A percentile compares a stretch with the other conserved stretches of the same genome.
These are phyloP conservation scores for Colius striatus DNA, from an alignment of 2,113 vertebrate genomes.

Conservation along the genomic window DNA sequence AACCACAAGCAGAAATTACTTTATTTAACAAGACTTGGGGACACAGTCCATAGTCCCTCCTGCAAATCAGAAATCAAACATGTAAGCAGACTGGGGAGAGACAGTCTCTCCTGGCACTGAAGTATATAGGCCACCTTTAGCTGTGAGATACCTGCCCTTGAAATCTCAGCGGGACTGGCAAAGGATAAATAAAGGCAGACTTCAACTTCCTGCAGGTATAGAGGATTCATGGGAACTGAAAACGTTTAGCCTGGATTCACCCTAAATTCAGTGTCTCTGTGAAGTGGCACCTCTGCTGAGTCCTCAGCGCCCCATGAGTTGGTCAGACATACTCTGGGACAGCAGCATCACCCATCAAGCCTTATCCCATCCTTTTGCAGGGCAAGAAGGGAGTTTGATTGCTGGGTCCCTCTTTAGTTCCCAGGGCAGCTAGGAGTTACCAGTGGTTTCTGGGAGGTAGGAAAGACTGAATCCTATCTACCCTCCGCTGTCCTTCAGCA, in stretches of 20 bases:
- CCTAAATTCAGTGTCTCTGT: neutral
- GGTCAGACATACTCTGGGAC: neutral
- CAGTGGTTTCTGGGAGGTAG: neutral
- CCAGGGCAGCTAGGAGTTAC: neutral
- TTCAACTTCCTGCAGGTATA: neutral
- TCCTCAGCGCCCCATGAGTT: neutral
- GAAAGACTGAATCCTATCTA: neutral
- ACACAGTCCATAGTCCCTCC: neutral
- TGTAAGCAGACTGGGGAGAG: neutral
- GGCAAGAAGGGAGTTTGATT: neutral
- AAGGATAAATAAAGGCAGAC: neutral
- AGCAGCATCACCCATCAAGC: neutral
- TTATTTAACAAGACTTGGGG: neutral
- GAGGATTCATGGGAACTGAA: neutral
- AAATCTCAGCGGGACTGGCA: constrained; percentile 11
- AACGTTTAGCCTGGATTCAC: neutral
- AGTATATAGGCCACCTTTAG: constrained; percentile 13
- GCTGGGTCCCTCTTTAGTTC: neutral
- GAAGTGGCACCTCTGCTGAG: neutral
- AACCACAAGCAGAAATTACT: neutral
- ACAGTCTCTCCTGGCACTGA: neutral
- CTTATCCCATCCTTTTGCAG: neutral
- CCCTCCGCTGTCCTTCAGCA: no score
- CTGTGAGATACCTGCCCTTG: constrained; percentile 27
- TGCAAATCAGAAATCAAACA: neutral